Conservation (phyloP, 2,797 vertebrate genomes). For the Pantherophis vulpinus region DNA sequence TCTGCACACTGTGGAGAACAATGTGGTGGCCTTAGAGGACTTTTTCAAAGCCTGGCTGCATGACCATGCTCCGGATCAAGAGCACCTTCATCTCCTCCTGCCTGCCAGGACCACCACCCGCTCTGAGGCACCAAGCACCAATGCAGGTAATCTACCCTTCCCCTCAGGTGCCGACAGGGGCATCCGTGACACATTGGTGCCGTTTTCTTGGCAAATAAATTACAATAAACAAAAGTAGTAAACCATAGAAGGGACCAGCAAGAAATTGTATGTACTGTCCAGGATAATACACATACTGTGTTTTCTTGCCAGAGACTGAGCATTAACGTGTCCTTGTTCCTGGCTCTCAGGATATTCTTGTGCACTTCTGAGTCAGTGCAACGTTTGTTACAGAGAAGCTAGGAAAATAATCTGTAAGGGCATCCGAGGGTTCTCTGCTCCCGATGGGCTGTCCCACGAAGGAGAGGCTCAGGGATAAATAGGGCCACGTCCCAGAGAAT, state of each 20-base stretch:
- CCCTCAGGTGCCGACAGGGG: background rate
- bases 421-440: background rate
- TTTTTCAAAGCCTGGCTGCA: conserved; percentile 91
- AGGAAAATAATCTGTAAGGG: background rate
- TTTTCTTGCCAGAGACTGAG: background rate
- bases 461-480: background rate
- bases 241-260: background rate
- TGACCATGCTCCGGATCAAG: conserved; percentile 79
- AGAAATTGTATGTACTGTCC: background rate
- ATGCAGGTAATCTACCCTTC: conserved; percentile 54
- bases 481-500: background rate
- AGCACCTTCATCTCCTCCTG: conserved; percentile 88
- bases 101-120: conserved; percentile 61
- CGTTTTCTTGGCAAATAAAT: background rate
- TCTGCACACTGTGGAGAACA: conserved; percentile 81
- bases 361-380: background rate
- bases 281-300: background rate
- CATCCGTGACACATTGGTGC: background rate
- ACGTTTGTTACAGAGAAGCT: background rate
- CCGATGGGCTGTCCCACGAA: background rate
- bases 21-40: conserved; percentile 80
- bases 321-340: background rate
- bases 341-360: background rate
- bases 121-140: conserved; percentile 32
- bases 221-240: background rate